Evolutionary conservation across 2,797 vertebrate species (phyloP).

Genomic region (Pseudocheirus occidentalis): DNA sequence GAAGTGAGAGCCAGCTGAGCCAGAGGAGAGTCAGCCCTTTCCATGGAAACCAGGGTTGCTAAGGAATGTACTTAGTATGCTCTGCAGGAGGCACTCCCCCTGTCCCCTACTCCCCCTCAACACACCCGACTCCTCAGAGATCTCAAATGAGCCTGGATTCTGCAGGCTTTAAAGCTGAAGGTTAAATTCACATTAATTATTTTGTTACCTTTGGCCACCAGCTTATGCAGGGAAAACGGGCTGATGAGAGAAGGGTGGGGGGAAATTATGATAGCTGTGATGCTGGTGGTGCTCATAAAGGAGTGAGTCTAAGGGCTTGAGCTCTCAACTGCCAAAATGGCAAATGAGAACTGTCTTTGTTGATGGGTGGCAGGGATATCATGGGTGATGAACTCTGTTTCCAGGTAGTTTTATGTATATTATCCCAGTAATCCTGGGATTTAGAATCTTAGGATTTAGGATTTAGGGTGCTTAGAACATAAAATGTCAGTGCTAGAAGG

Average conservation of each 20-base stretch:
- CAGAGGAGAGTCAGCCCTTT: conserved; percentile 27
- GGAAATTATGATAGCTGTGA: neutral
- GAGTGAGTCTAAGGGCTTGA: neutral
- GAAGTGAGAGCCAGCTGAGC: neutral
- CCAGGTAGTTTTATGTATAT: neutral
- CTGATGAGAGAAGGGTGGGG: neutral
- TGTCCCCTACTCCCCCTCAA: neutral
- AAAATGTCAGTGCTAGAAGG: neutral
- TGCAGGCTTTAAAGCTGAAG: neutral
- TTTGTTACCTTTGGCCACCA: neutral
- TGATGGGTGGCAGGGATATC: neutral
- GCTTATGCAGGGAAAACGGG: neutral
- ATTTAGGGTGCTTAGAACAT: neutral
- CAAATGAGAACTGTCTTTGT: neutral
- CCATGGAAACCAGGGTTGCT: conserved; percentile 64
- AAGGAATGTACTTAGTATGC: neutral
- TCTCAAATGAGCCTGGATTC: neutral
- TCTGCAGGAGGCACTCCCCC: neutral
- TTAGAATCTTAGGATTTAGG: neutral
- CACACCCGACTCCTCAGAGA: conserved; percentile 15
- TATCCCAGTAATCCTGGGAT: neutral
- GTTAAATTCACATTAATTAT: neutral
- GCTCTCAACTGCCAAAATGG: neutral
- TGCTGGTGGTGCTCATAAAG: neutral
- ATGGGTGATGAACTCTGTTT: neutral